Conservation (phyloP, 2,797 vertebrate genomes). For the Echeneis naucrates region DNA sequence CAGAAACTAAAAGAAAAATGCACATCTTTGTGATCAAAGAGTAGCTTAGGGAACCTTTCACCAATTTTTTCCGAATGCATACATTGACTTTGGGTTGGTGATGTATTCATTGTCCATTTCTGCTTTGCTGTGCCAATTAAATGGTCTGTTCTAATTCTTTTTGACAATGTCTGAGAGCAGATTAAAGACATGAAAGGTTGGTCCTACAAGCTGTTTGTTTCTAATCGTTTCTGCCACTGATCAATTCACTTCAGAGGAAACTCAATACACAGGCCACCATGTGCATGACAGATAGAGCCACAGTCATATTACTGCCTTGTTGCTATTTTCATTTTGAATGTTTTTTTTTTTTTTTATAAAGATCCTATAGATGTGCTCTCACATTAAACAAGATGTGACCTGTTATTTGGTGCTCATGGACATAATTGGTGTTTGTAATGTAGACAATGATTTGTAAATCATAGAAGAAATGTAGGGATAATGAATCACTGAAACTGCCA, state of each 20-base stretch:
- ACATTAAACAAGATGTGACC: constrained; percentile 59
- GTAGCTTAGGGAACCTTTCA: constrained; percentile 14
- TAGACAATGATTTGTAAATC: constrained; percentile 8
- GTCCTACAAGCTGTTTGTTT: constrained; percentile 68
- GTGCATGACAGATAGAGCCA: constrained; percentile 73
- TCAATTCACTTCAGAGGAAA: constrained; percentile 68
- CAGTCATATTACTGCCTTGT: constrained; percentile 70
- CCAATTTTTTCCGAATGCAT: constrained; percentile 19
- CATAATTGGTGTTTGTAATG: constrained; percentile 14
- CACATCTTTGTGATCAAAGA: constrained; percentile 33
- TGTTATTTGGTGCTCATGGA: constrained; percentile 11
- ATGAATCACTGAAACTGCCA: background rate
- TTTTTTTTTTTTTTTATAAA: no score
- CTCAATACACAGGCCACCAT: constrained; percentile 61
- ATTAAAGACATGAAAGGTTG: constrained; percentile 68
- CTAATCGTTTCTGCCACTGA: constrained; percentile 65
- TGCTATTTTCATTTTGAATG: constrained; percentile 45
- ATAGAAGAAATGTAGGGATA: background rate
- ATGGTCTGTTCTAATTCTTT: constrained; percentile 57
- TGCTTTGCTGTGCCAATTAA: constrained; percentile 45
- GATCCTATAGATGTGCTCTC: constrained; percentile 22
- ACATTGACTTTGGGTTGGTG: constrained; percentile 38
- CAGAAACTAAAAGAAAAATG: no score
- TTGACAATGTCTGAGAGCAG: constrained; percentile 48
- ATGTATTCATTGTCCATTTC: constrained; percentile 46